phyloP scores from a whole-genome alignment of 2,113 vertebrate species.

The Verasper variegatus region DNA sequence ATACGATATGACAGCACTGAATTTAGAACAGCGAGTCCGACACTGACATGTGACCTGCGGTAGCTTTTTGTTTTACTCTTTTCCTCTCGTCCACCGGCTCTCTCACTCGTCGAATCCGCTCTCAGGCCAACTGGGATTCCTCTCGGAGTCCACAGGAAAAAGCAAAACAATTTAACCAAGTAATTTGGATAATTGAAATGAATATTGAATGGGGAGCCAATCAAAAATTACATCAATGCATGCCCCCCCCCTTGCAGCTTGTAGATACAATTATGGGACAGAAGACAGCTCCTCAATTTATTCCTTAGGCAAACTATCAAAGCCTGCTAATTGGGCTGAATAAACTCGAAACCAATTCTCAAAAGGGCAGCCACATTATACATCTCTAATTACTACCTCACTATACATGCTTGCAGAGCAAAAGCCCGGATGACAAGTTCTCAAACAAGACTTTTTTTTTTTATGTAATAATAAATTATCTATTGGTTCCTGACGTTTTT shows the following conservation, averaged over 20 bases:
- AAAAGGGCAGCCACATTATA: slow-evolving; percentile 38
- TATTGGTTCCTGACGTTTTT: neutral
- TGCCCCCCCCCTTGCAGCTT: slow-evolving; percentile 26
- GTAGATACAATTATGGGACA: slow-evolving; percentile 52
- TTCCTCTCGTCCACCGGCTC: neutral
- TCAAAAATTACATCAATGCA: slow-evolving; percentile 39
- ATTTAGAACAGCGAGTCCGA: neutral
- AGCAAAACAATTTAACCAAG: slow-evolving; percentile 14
- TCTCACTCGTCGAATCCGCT: neutral
- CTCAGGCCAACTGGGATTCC: neutral
- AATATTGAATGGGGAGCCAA: slow-evolving; percentile 40
- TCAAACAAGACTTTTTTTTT: slow-evolving; percentile 10
- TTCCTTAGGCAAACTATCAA: slow-evolving; percentile 44
- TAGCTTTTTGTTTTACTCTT: neutral
- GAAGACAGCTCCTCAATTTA: slow-evolving; percentile 50
- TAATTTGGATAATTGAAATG: slow-evolving; percentile 34
- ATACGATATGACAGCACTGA: slow-evolving; percentile 17
- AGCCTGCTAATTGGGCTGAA: slow-evolving; percentile 54
- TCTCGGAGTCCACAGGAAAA: neutral
- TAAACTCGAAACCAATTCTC: slow-evolving; percentile 43
- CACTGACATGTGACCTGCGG: slow-evolving; percentile 13
- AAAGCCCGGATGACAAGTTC: slow-evolving; percentile 13
- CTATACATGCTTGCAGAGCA: slow-evolving; percentile 16
- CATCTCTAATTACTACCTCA: slow-evolving; percentile 48
- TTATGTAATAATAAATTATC: slow-evolving; percentile 1